Percentiles rank a stretch among this genome's conserved stretches.
Evolutionary conservation across 2,113 vertebrate genomes (phyloP).

Genomic region (Nematolebias whitei): DNA sequence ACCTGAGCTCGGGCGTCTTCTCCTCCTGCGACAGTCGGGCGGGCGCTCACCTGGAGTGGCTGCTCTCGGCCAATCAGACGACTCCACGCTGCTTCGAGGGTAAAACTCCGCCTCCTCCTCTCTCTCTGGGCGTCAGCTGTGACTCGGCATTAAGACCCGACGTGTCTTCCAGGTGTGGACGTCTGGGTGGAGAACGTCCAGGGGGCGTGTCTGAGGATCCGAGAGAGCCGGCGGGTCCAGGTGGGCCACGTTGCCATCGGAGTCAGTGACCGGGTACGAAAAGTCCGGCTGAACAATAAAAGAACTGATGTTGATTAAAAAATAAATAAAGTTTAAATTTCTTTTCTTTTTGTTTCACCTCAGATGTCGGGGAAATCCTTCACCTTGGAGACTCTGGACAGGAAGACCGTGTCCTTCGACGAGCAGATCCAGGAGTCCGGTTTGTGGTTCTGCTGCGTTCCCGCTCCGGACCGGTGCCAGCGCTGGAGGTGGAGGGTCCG

Average conservation of each 20-base stretch:
- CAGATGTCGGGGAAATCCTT: conserved; percentile 89
- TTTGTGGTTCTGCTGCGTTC: conserved; percentile 87
- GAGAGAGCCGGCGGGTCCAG: conserved; percentile 87
- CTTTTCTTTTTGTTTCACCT: too few relatives aligned
- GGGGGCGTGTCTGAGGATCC: conserved; percentile 89
- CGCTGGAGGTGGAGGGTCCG: conserved; percentile 90
- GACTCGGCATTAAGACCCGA: too few relatives aligned
- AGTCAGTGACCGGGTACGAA: conserved; percentile 90
- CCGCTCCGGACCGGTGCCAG: conserved; percentile 84
- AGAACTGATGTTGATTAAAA: too few relatives aligned
- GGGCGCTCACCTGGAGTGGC: conserved; percentile 81
- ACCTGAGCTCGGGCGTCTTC: conserved; percentile 93
- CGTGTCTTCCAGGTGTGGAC: conserved; percentile 83
- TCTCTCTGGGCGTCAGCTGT: too few relatives aligned
- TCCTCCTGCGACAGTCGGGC: conserved; percentile 90
- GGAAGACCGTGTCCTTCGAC: conserved; percentile 82
- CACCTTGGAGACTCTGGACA: conserved; percentile 90
- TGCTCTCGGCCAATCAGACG: conserved; percentile 78
- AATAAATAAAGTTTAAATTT: too few relatives aligned
- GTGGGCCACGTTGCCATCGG: conserved; percentile 91
- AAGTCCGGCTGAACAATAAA: too few relatives aligned
- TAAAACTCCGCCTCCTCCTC: conserved; percentile 34
- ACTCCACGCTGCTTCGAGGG: conserved; percentile 86
- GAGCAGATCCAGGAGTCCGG: conserved; percentile 85
- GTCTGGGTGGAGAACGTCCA: conserved; percentile 89